A percentile compares a stretch with the other conserved stretches of the same genome.
Evolutionary conservation across 1,140 invertebrate genomes (phyloP).

Genomic region (Sycophila sp.): DNA sequence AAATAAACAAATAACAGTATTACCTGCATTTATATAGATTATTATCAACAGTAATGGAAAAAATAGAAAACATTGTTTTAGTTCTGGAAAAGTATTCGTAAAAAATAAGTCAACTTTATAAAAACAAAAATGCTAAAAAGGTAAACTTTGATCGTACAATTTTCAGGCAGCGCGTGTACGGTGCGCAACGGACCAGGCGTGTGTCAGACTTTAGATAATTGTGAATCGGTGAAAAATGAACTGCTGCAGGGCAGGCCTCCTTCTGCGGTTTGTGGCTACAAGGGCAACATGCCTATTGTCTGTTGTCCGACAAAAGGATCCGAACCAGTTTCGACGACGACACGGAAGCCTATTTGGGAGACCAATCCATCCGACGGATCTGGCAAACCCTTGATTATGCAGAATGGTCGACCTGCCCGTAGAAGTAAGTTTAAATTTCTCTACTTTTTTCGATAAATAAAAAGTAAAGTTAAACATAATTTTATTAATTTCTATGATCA

Average conservation of each 20-base stretch:
- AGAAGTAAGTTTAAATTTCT: conserved; percentile 6
- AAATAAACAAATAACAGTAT: too few species aligned
- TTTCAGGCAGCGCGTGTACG: conserved; percentile 45
- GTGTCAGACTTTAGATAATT: conserved; percentile 42
- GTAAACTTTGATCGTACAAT: too few species aligned
- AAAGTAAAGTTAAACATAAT: too few species aligned
- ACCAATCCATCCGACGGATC: neutral
- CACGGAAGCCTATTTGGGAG: neutral
- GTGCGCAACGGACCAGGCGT: conserved; percentile 35
- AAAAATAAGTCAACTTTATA: too few species aligned
- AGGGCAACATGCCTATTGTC: conserved; percentile 43
- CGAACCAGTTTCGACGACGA: neutral
- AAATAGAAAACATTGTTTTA: too few species aligned
- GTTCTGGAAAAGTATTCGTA: too few species aligned
- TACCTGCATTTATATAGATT: too few species aligned
- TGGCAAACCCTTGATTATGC: neutral
- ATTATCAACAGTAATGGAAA: too few species aligned
- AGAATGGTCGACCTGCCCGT: neutral
- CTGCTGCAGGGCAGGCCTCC: conserved; percentile 45
- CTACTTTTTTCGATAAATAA: too few species aligned
- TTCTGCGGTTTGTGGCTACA: conserved; percentile 27
- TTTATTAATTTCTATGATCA: too few species aligned
- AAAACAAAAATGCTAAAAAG: too few species aligned
- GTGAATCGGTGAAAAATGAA: conserved; percentile 46
- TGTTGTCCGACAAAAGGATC: conserved; percentile 52